Conservation (phyloP, 2,888 invertebrate species). For the Torymus texanus region DNA sequence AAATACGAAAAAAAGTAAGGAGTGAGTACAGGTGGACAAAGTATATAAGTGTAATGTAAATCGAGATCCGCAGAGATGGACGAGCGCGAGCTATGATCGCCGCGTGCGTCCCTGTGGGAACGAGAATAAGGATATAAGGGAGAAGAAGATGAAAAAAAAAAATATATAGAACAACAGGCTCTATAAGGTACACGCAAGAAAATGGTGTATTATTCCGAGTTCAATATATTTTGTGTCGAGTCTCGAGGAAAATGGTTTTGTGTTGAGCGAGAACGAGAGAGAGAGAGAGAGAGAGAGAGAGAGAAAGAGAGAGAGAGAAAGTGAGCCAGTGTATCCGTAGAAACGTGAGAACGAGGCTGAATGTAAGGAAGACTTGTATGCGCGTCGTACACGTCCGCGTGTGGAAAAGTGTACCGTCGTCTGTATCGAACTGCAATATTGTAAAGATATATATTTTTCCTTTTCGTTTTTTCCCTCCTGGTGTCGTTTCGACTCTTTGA, state of each 20-base stretch:
- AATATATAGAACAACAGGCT: conserved; percentile 56
- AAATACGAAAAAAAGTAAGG: conserved; percentile 14
- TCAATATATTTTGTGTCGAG: conserved; percentile 74
- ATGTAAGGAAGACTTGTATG: conserved; percentile 32
- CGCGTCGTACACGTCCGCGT: not conserved
- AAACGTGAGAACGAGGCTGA: not conserved
- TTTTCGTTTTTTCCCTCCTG: conserved; percentile 10
- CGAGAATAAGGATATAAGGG: too few relatives aligned
- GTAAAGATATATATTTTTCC: conserved; percentile 25
- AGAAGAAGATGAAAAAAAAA: too few relatives aligned
- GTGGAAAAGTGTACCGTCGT: not conserved
- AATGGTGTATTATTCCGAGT: conserved; percentile 71
- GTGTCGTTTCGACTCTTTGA: conserved; percentile 24
- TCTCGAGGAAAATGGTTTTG: conserved; percentile 60
- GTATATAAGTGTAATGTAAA: too few relatives aligned
- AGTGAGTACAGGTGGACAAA: not conserved
- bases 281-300: too few relatives aligned
- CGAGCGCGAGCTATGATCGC: too few relatives aligned
- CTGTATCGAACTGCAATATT: conserved; percentile 36
- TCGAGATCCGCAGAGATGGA: too few relatives aligned
- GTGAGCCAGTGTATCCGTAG: too few relatives aligned
- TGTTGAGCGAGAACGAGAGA: too few relatives aligned
- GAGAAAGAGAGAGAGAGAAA: too few relatives aligned
- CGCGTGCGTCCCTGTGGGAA: too few relatives aligned
- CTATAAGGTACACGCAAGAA: conserved; percentile 46